These are phyloP conservation scores for Geotrupes spiniger DNA, from an alignment of 2,888 invertebrate species.

Conservation along the genomic window DNA sequence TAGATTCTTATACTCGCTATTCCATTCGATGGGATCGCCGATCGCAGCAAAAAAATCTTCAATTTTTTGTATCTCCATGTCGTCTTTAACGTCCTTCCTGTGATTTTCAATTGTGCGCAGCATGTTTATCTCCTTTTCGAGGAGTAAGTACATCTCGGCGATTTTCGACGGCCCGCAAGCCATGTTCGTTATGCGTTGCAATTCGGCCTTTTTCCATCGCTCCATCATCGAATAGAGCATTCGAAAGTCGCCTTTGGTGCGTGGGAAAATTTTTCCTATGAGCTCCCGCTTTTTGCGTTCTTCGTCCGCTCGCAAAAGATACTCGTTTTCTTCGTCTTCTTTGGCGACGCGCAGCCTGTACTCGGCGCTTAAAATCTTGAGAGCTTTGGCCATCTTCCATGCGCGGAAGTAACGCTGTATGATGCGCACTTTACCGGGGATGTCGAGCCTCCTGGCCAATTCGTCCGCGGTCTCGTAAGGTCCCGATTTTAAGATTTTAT, in stretches of 20 bases:
- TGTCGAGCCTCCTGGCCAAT: slow-evolving; percentile 57
- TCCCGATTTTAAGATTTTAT: slow-evolving; percentile 59
- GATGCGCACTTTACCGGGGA: slow-evolving; percentile 55
- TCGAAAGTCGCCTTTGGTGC: slow-evolving; percentile 69
- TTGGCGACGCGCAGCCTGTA: slow-evolving; percentile 54
- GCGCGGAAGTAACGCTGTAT: slow-evolving; percentile 67
- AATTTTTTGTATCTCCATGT: slow-evolving; percentile 59
- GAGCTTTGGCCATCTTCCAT: slow-evolving; percentile 55
- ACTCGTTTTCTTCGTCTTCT: slow-evolving; percentile 54
- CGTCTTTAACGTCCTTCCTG: slow-evolving; percentile 59
- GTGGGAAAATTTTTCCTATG: slow-evolving; percentile 67
- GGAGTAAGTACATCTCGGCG: slow-evolving; percentile 65
- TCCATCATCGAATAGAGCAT: slow-evolving; percentile 69
- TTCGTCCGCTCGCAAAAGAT: slow-evolving; percentile 51
- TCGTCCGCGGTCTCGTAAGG: slow-evolving; percentile 67
- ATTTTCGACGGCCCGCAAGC: slow-evolving; percentile 68
- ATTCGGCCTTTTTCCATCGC: slow-evolving; percentile 64
- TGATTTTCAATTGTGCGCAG: slow-evolving; percentile 68
- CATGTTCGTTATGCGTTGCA: slow-evolving; percentile 60
- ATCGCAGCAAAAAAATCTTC: slow-evolving; percentile 64
- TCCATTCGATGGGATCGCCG: slow-evolving; percentile 73
- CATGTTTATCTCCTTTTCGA: slow-evolving; percentile 72
- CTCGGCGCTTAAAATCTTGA: slow-evolving; percentile 53
- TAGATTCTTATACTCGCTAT: slow-evolving; percentile 56
- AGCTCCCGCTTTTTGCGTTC: slow-evolving; percentile 57